Percentiles rank a stretch among this genome's conserved stretches.
These are phyloP conservation scores for Atrina japonica DNA, from an alignment of 2,888 invertebrate species.

Conservation along the genomic window DNA sequence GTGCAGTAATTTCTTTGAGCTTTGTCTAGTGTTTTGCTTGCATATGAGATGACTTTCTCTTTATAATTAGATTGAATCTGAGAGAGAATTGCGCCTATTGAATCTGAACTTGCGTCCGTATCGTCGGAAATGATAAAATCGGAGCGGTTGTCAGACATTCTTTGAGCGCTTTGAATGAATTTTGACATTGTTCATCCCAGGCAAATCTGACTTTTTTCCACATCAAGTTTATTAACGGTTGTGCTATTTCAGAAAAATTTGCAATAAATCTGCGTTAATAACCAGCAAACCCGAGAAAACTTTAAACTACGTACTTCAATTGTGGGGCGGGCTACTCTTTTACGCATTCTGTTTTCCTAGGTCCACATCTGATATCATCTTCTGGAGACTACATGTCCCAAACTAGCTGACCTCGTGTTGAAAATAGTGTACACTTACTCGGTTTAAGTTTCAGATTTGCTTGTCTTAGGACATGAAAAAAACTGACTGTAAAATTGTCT, in stretches of 20 bases:
- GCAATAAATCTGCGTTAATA: slow-evolving; percentile 28
- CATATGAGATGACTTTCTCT: too few species aligned
- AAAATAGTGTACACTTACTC: slow-evolving; percentile 34
- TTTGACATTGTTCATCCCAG: slow-evolving; percentile 21
- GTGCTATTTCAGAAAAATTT: slow-evolving; percentile 17
- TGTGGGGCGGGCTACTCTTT: slow-evolving; percentile 26
- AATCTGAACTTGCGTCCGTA: slow-evolving; percentile 48
- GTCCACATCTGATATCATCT: too few species aligned
- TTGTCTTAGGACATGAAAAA: neutral
- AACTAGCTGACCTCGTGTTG: slow-evolving; percentile 26
- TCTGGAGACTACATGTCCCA: slow-evolving; percentile 34
- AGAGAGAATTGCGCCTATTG: slow-evolving; percentile 49
- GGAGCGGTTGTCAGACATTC: slow-evolving; percentile 14
- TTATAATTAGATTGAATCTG: slow-evolving; percentile 45
- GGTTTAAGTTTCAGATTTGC: slow-evolving; percentile 34
- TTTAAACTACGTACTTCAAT: slow-evolving; percentile 5
- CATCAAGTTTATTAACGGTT: slow-evolving; percentile 18
- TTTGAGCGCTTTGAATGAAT: slow-evolving; percentile 29
- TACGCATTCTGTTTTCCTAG: slow-evolving; percentile 14
- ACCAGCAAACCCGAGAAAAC: slow-evolving; percentile 11
- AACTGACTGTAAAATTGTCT: neutral
- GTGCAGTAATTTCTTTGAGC: slow-evolving; percentile 43
- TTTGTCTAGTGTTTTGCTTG: slow-evolving; percentile 35
- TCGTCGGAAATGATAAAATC: slow-evolving; percentile 39
- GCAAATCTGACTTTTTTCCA: slow-evolving; percentile 22